phyloP scores from a whole-genome alignment of 2,797 vertebrate genomes.

The Microcaecilia unicolor region DNA sequence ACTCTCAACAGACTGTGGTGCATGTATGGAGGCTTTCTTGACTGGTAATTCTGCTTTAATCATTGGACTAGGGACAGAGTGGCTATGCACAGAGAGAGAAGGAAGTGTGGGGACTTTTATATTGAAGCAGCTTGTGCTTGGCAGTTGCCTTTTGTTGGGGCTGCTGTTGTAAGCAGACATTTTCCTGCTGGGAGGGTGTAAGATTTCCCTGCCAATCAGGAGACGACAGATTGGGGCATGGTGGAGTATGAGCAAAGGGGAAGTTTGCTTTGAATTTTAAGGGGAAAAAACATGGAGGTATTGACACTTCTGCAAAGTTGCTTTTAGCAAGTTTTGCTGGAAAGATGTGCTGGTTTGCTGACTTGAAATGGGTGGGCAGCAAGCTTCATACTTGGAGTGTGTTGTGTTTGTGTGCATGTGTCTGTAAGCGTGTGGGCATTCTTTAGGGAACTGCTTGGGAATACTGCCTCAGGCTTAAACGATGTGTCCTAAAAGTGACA shows the following conservation, averaged over 20 bases:
- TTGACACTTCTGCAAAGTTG: conserved; percentile 28
- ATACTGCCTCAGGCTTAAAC: background rate
- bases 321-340: conserved; percentile 21
- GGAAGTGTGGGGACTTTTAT: conserved; percentile 57
- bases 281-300: conserved; percentile 21
- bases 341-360: conserved; percentile 6
- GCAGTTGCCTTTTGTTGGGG: conserved; percentile 64
- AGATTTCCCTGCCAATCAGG: conserved; percentile 59
- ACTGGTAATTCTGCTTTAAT: conserved; percentile 1
- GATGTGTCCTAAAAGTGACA: background rate
- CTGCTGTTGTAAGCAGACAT: conserved; percentile 57
- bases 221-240: conserved; percentile 42
- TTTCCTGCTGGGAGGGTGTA: conserved; percentile 53
- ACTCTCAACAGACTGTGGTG: background rate
- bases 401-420: background rate
- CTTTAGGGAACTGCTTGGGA: background rate
- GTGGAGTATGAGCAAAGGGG: conserved; percentile 41
- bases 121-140: conserved; percentile 54
- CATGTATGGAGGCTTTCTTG: conserved; percentile 13
- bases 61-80: conserved; percentile 17
- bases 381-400: background rate
- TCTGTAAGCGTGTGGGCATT: background rate
- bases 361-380: conserved; percentile 14
- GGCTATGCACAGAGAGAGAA: conserved; percentile 17
- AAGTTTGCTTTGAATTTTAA: conserved; percentile 33